Evolutionary conservation across 2,888 invertebrate species (phyloP).

Genomic region (Druceiella hillmani): DNA sequence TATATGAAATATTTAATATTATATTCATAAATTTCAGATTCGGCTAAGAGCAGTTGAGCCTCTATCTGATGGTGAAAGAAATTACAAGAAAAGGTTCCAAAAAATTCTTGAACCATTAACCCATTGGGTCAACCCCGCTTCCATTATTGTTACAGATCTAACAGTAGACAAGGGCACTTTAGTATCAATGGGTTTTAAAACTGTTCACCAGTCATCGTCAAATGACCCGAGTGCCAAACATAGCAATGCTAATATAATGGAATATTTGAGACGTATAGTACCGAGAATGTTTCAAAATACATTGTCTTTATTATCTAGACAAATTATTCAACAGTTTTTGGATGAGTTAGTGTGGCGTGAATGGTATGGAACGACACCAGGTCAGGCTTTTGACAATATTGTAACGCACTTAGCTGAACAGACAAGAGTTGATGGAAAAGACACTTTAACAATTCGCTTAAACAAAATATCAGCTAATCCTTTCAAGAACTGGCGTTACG

Average conservation of each 20-base stretch:
- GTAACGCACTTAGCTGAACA: constrained; percentile 74
- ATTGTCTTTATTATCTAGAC: constrained; percentile 70
- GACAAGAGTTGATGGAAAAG: constrained; percentile 60
- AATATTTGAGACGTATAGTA: constrained; percentile 77
- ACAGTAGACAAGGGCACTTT: constrained; percentile 79
- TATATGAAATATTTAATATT: no score
- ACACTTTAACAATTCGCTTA: constrained; percentile 56
- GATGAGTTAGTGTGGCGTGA: constrained; percentile 90
- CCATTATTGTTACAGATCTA: constrained; percentile 73
- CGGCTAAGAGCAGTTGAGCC: constrained; percentile 81
- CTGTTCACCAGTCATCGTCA: constrained; percentile 61
- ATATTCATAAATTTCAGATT: no score
- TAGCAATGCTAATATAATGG: constrained; percentile 76
- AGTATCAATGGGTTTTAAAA: constrained; percentile 71
- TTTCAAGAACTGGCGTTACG: constrained; percentile 48
- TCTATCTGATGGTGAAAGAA: constrained; percentile 68
- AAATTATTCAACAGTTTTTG: constrained; percentile 85
- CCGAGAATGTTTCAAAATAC: constrained; percentile 91
- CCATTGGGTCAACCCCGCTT: constrained; percentile 74
- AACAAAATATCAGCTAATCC: constrained; percentile 57
- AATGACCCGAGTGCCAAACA: constrained; percentile 46
- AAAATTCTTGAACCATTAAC: constrained; percentile 76
- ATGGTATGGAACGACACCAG: constrained; percentile 71
- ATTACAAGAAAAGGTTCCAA: constrained; percentile 74
- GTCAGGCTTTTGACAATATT: constrained; percentile 76